Evolutionary conservation across 2,113 vertebrate species (phyloP).

Genomic region (Oceanodroma tethys): DNA sequence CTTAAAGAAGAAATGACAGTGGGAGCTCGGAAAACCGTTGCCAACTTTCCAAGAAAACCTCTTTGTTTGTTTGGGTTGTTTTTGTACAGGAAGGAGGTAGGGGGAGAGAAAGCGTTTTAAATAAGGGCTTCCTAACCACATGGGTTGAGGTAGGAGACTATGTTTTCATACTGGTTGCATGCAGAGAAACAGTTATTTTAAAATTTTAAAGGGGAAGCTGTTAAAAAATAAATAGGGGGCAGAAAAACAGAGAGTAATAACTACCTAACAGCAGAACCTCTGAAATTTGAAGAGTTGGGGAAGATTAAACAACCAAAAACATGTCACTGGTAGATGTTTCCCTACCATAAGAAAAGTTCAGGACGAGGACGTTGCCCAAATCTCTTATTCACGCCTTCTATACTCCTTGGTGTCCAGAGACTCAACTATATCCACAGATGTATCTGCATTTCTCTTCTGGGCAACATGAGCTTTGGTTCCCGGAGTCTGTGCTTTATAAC

Average conservation of each 20-base stretch:
- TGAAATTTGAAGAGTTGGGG: neutral
- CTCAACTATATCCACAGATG: neutral
- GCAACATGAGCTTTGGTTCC: neutral
- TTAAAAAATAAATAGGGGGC: neutral
- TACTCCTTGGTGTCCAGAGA: neutral
- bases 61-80: conserved; percentile 20
- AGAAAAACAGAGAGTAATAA: neutral
- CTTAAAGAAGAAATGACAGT: conserved; percentile 6
- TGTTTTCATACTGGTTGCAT: neutral
- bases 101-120: neutral
- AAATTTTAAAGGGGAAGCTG: neutral
- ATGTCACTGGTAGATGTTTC: neutral
- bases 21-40: neutral
- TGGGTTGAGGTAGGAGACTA: neutral
- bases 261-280: neutral
- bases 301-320: neutral
- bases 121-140: neutral
- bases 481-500: neutral
- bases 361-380: neutral
- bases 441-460: neutral
- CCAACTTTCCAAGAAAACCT: neutral
- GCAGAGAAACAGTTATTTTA: neutral
- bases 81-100: neutral
- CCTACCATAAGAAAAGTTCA: neutral
- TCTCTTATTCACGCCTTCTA: accelerated